phyloP scores from a whole-genome alignment of 2,797 vertebrate genomes.

The Gadopsis bispinosus region DNA sequence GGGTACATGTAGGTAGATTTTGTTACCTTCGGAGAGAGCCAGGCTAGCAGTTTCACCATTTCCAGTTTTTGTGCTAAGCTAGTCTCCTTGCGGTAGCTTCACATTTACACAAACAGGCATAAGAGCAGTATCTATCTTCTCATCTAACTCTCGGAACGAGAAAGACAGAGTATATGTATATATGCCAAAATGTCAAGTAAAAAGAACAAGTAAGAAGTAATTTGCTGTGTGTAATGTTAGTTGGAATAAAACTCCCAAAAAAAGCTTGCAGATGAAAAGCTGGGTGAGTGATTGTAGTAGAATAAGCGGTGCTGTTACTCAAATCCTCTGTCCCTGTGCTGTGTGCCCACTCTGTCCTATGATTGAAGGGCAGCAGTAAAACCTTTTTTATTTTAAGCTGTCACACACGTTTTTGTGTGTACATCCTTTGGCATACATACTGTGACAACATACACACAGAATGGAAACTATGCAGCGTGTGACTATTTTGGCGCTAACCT shows the following conservation, averaged over 20 bases:
- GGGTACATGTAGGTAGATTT: neutral
- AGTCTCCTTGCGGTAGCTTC: neutral
- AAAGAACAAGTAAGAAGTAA: conserved; percentile 9
- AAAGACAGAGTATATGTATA: neutral
- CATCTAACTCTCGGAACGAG: neutral
- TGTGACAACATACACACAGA: conserved; percentile 23
- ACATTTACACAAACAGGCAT: neutral
- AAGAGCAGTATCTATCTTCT: neutral
- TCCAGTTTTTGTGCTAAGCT: conserved; percentile 1
- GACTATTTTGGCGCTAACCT: conserved; percentile 18
- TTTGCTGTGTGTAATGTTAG: conserved; percentile 22
- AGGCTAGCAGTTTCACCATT: neutral
- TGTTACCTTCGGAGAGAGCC: neutral
- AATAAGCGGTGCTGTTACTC: conserved; percentile 29
- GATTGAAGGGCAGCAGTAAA: conserved; percentile 18
- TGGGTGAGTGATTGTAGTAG: conserved; percentile 40
- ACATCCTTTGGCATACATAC: conserved; percentile 1
- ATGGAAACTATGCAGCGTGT: conserved; percentile 49
- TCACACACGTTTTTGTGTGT: conserved; percentile 9
- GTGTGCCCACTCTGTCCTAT: neutral
- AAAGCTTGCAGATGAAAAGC: conserved; percentile 51
- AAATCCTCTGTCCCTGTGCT: neutral
- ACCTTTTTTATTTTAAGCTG: conserved; percentile 6
- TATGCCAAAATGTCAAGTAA: conserved; percentile 42
- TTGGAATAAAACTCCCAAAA: conserved; percentile 3